Evolutionary conservation across 2,797 vertebrate genomes (phyloP).

Genomic region (Cuniculus paca): DNA sequence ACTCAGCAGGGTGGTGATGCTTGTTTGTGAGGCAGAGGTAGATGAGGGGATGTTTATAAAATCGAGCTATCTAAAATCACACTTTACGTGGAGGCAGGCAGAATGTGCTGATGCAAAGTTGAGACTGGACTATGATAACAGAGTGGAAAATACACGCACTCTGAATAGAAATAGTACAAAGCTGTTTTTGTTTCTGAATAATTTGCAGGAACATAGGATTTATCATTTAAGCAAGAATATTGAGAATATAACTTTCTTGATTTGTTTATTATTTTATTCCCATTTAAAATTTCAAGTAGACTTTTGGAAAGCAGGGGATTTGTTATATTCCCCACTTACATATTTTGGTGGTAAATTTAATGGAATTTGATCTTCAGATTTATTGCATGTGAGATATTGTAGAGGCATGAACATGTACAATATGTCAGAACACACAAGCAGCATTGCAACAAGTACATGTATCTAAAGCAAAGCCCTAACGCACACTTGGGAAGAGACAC

Average conservation of each 20-base stretch:
- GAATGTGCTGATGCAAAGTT: background rate
- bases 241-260: background rate
- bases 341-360: background rate
- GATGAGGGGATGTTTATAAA: background rate
- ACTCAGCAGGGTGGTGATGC: background rate
- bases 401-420: background rate
- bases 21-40: background rate
- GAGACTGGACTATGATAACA: background rate
- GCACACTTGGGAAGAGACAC: background rate
- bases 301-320: background rate
- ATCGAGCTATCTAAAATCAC: background rate
- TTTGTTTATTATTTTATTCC: background rate
- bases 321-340: background rate
- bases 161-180: background rate
- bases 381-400: background rate
- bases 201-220: background rate
- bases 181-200: background rate
- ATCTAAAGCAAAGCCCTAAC: background rate
- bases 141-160: background rate
- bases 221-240: background rate
- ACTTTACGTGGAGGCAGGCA: background rate
- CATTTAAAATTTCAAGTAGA: background rate
- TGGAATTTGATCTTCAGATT: background rate
- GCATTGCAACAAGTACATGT: rapidly evolving
- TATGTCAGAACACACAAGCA: background rate